Evolutionary conservation across 2,888 invertebrate genomes (phyloP), one percentile per base, ranked within the genome.

Genomic region (Hirtodrosophila histrioides): DNA sequence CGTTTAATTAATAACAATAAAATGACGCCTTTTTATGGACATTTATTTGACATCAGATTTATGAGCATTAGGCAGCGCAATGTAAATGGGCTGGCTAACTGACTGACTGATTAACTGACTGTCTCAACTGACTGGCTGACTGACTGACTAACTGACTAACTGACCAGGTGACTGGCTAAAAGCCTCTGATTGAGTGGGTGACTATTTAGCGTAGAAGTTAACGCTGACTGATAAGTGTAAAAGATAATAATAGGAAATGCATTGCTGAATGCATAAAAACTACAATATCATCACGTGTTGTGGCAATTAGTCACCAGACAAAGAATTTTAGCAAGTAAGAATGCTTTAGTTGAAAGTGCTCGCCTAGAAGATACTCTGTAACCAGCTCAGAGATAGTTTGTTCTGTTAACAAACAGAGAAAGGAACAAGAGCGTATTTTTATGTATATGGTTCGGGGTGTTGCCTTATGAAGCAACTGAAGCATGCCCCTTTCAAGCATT

Each of bases 1-100:
- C 87, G 55, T 79, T 87, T 88, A 88, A 88, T 88, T 88, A 88
- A 88, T 88, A 88, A 87, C 84, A 88, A 87, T 88, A 88, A 88
- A 88, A 80, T 86, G 88, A 86, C 86, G 86, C 86, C 86, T 87
- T 69, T 77, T 87, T 80, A 81, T 84, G 77, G 76, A 73, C 83
- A 74, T 85, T 84, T 83, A 81, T 79, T 81, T 84, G 81, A 71
- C 70, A 69, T 54, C 62, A 72, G 86, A 86, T 83, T 85, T 81
- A 84, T 79, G 84, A 66, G 45, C 54, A 41, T 63, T 72, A 62
- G 62, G 40, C 56, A 43, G 39, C 53, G 63, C 61, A 53, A 50
- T 56, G 51, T 23, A 24, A 43, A 51, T 23, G 10, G 45, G 27
- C 40, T 36, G 40, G 65, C 56, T 51, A 17, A 50, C 33, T 37